phyloP scores from a whole-genome alignment of 1,140 invertebrate genomes.

The Zaprionus nigranus region DNA sequence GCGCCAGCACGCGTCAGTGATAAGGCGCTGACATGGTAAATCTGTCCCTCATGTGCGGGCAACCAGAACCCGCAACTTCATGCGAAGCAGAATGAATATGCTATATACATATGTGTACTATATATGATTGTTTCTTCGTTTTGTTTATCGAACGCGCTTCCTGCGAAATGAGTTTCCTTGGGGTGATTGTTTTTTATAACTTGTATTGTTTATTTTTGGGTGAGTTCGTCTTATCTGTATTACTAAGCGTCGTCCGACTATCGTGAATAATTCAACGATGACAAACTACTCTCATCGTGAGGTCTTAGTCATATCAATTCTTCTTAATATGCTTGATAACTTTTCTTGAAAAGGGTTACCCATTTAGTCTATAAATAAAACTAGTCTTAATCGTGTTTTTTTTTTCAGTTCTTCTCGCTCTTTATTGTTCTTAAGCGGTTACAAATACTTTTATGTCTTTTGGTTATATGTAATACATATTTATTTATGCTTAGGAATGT shows the following conservation, averaged over 20 bases:
- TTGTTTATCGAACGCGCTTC: neutral
- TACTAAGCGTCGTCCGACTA: neutral
- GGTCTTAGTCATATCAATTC: neutral
- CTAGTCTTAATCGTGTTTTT: neutral
- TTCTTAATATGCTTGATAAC: neutral
- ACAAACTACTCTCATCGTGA: constrained; percentile 15
- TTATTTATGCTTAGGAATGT: constrained; percentile 56
- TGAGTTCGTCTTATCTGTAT: constrained; percentile 2
- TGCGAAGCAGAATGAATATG: neutral
- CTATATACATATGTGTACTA: neutral
- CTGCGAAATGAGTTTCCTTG: constrained; percentile 13
- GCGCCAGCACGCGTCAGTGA: constrained; percentile 21
- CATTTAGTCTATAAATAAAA: neutral
- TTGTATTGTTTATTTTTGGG: constrained; percentile 22
- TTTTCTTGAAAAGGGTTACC: neutral
- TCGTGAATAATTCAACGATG: constrained; percentile 6
- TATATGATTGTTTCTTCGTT: neutral
- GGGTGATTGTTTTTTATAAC: neutral
- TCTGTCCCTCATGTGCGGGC: constrained; percentile 23
- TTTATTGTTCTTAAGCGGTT: constrained; percentile 69
- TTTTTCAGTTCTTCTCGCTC: constrained; percentile 73
- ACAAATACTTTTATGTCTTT: constrained; percentile 67
- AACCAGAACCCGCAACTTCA: constrained; percentile 27
- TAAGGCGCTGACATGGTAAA: constrained; percentile 24
- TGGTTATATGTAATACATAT: constrained; percentile 59